phyloP scores from a whole-genome alignment of 2,888 invertebrate species.

The Lucinisca nassula region DNA sequence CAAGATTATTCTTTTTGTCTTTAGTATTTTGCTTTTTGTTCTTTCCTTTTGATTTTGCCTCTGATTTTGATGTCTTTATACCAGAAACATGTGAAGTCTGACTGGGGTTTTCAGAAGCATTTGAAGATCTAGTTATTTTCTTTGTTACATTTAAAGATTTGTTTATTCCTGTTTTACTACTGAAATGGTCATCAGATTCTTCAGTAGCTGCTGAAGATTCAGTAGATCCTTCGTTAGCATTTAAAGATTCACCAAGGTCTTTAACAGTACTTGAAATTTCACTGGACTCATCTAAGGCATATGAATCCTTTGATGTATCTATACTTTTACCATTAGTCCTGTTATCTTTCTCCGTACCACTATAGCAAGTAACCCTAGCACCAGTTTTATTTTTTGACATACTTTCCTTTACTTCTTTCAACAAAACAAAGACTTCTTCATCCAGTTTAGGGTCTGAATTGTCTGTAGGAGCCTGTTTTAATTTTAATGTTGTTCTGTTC shows the following conservation, averaged over 20 bases:
- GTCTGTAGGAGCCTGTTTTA: neutral
- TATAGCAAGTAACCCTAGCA: neutral
- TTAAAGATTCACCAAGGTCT: neutral
- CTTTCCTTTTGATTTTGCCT: no score
- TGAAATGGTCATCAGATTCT: no score
- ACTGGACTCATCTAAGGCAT: neutral
- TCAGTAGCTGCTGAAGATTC: no score
- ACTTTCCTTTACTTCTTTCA: neutral
- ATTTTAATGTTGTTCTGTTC: neutral
- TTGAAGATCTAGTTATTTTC: no score
- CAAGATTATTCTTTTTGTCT: no score
- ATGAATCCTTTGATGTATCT: neutral
- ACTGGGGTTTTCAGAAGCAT: no score
- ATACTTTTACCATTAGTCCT: neutral
- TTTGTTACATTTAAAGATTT: no score
- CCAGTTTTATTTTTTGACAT: neutral
- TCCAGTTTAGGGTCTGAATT: neutral
- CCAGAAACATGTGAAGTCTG: no score
- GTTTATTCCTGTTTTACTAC: no score
- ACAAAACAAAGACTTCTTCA: neutral
- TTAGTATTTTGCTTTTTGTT: no score
- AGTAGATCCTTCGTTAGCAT: no score
- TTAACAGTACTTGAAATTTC: neutral
- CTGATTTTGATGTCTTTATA: no score
- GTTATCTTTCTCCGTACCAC: neutral